Evolutionary conservation across 92 coral and sea anemone genomes (phyloP), one percentile per base, ranked within the genome.

Genomic region (Epizoanthus ramosus): DNA sequence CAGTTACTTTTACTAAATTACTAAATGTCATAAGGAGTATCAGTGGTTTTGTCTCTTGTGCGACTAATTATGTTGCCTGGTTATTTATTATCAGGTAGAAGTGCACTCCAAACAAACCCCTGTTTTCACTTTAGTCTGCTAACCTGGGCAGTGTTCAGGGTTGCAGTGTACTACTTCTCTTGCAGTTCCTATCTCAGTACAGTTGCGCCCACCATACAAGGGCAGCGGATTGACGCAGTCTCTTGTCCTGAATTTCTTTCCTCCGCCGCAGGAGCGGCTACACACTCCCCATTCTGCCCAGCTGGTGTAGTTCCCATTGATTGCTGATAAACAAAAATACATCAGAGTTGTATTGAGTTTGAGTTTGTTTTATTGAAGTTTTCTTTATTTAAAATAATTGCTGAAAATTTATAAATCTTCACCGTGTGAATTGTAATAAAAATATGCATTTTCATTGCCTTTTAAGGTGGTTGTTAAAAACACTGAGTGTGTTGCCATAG

Each of bases 251-350:
- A 79, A 77, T 68, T 87, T 94, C 65, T 66, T 73, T 50, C 98
- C 98, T 5, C 94, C 90, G 0, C 98, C 97, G 35, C 98, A 95
- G 0, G 98, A 88, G 24, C 98, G 93, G 65, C 96, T 91, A 75
- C 98, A 95, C 22, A 66, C 83, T 9, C 93, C 88, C 98, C 98
- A 95, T 71, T 89, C 93, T 2, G 98, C 86, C 98, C 98, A 95
- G 14, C 68, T 81, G 22, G 98, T 90, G 81, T 88, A 95, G 80
- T 92, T 94, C 5, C 98, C 98, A 76, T 88, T 71, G 73, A 95
- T 93, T 33, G 98, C 98, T 95, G 85, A 25, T 35, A 76, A 67
- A 39, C 28, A 23, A 16, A 59, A n/a, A 14, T 8, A 64, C 17
- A 22, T 59, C 18, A 57, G 53, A 81, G 28, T n/a, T 65, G 21